Base-by-base conservation (phyloP, 2,113 vertebrate genomes). In the Hepsetus odoe region DNA sequence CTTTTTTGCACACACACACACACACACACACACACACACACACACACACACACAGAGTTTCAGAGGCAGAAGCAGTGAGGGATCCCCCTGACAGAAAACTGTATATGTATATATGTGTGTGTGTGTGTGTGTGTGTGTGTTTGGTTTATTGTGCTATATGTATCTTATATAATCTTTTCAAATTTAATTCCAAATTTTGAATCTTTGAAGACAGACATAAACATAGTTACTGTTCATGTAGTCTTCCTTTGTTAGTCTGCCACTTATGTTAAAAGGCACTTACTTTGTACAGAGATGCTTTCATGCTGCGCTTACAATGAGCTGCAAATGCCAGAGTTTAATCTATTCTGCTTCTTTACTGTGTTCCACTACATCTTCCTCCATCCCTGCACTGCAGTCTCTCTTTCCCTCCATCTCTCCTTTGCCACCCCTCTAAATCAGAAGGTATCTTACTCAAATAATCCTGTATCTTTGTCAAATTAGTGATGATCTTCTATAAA, bases 341-440 rank as follows among this genome's bases (percentile, higher is more conserved):
- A 82, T 83, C 79, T 80, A 72, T 81, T 81, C 69, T 58, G 30
- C 68, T 51, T 58, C 73, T 76, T 49, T 83, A 53, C 76, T 49
- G 74, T 76, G 79, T 72, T 13, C 12, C 2, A 49, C 4, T 11
- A 32, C 65, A 58, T 16, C 42, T 67, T 42, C 7, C 20, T 71
- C 8, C 59, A 74, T 44, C 72, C 30, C 5, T 4, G 18, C 9
- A 9, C 32, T 64, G 18, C 33, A 6, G 26, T 18, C 28, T 32
- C 58, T 61, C 58, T 61, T 82, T 87, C 83, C 68, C 66, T 62
- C 85, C 83, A 81, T 76, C 7, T 70, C n/a, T n/a, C n/a, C n/a
- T n/a, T n/a, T n/a, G n/a, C n/a, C n/a, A n/a, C n/a, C n/a, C n/a
- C n/a, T n/a, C n/a, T n/a, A n/a, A n/a, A n/a, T n/a, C n/a, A n/a